Base-by-base conservation (phyloP, 2,113 vertebrate species). In the Arothron firmamentum region DNA sequence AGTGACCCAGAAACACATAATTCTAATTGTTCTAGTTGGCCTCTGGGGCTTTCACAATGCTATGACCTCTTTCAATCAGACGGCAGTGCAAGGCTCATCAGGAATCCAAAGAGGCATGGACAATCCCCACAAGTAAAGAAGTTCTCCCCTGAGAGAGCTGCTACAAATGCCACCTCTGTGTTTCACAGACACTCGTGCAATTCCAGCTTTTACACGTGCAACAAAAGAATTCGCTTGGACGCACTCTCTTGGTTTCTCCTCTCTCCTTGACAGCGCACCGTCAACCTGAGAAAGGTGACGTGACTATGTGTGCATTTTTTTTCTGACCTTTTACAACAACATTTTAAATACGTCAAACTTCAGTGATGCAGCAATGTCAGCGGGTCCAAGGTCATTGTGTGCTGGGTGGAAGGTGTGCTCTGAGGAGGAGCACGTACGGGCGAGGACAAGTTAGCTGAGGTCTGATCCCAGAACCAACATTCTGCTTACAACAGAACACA, bases 311-410 rank as follows among this genome's bases (percentile, higher is more conserved):
- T 64, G 76, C 68, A 84, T 73, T 83, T 85, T 83, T 83, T 72
- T 75, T 67, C 78, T 81, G 72, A 79, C 72, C 76, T 77, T 79
- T 60, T 51, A 28, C 52, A 59, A 28, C 52, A 59, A 84, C 83
- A 90, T 86, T 88, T 78, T 88, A 89, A 90, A 86, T 89, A 85
- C 81, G 78, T 78, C 75, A 66, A 80, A 62, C 74, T 21, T 58
- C 62, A 67, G 57, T 31, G 82, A 84, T 82, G 82, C 84, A 74
- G 75, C 80, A 83, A 86, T 83, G 87, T 85, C 72, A 51, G 67
- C 49, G 9, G 41, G 80, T 77, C 76, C 86, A 89, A 89, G 85
- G 90, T 89, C 82, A 78, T 65, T 59, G 23, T 50, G 56, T 31
- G 79, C 74, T 65, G 52, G 25, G 34, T 38, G 34, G 10, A 38